Conservation (phyloP, 2,888 invertebrate genomes). For the Monopis laevigella region DNA sequence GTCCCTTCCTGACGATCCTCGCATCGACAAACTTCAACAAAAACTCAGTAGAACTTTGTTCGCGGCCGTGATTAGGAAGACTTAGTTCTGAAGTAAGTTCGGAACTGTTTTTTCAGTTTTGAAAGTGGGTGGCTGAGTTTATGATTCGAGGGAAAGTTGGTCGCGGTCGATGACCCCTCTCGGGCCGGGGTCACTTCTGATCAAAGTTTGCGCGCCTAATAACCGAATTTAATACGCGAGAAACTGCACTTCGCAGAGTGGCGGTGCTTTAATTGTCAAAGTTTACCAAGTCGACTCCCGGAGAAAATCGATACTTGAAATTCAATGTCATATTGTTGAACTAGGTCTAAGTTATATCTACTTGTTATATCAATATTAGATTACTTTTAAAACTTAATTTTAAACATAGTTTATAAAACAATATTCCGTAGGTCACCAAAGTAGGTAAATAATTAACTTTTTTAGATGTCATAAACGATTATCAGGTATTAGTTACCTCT, state of each 20-base stretch:
- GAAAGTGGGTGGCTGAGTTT: slow-evolving; percentile 67
- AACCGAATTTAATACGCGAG: slow-evolving; percentile 57
- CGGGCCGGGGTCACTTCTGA: slow-evolving; percentile 48
- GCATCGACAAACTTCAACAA: slow-evolving; percentile 63
- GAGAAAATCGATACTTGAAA: slow-evolving; percentile 8
- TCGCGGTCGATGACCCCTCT: slow-evolving; percentile 56
- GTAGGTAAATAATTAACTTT: no score
- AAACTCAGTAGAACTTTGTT: slow-evolving; percentile 57
- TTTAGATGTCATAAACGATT: no score
- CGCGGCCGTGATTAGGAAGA: slow-evolving; percentile 66
- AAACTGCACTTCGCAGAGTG: slow-evolving; percentile 30
- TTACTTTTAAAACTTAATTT: no score
- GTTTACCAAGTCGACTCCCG: slow-evolving; percentile 2
- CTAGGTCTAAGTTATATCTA: no score
- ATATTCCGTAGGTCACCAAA: no score
- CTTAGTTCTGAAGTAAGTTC: slow-evolving; percentile 65
- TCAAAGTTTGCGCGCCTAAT: slow-evolving; percentile 61
- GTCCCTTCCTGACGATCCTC: slow-evolving; percentile 62
- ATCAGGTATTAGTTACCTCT: no score
- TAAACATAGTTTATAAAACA: no score
- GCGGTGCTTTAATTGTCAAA: slow-evolving; percentile 8
- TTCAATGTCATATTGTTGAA: slow-evolving; percentile 11
- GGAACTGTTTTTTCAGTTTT: slow-evolving; percentile 62
- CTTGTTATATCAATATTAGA: no score
- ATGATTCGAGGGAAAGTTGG: slow-evolving; percentile 65